Evolutionary conservation across 2,797 vertebrate genomes (phyloP), one percentile per base, ranked within the genome.

Genomic region (Xiphophorus birchmanni): DNA sequence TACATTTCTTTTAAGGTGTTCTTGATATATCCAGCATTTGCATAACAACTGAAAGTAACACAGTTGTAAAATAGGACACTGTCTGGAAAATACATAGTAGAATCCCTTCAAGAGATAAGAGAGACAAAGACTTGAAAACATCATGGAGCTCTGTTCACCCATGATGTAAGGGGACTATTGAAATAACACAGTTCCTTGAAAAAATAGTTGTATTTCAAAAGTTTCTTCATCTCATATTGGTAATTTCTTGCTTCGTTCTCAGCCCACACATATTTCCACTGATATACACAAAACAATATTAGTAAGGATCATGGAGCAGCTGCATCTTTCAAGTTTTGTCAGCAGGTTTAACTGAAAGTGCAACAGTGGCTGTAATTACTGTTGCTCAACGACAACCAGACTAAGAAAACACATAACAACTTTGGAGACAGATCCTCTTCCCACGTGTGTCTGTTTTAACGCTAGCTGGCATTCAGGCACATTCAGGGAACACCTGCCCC

Each of bases 301-400:
- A 48, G 65, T 18, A 56, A 37, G 85, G 83, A 90, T 87, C 82
- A 87, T 76, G 29, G 77, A 84, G 86, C 92, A 90, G 90, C 92
- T 93, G 89, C 47, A 40, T 79, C 78, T 84, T 75, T 76, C 81
- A 79, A 75, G 78, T 93, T 94, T 91, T 93, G 94, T 92, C 92
- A 93, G 92, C 92, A 88, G 77, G 80, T 93, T 90, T 76, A 91
- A 87, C 87, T 84, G 77, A 82, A 91, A 91, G 87, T 52, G 80
- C 88, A 87, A 90, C 87, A 72, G 81, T 79, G 89, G 87, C 87
- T 82, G 56, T 60, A 92, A 92, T 90, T 89, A 85, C 88, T 81
- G 86, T 93, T 93, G 87, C 89, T 87, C 90, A 93, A 93, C 78
- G 85, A 65, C 7, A 0, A 71, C 69, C 76, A 85, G 86, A 85